phyloP scores from a whole-genome alignment of 1,140 invertebrate genomes.

The Rhagoletis pomonella region DNA sequence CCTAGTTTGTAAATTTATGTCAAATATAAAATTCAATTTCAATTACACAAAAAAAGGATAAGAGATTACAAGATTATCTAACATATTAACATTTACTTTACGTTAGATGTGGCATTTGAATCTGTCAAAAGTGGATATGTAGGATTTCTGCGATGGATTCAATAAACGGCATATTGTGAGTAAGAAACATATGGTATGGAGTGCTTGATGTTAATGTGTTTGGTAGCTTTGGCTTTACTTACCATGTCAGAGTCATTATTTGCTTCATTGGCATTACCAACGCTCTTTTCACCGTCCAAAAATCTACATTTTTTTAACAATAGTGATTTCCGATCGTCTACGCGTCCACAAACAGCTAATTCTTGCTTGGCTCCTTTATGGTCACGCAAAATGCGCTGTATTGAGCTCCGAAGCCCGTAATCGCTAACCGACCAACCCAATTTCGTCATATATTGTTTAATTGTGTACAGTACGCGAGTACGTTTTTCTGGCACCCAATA shows the following conservation, averaged over 20 bases:
- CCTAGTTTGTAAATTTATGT: too few species aligned
- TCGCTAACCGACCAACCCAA: constrained; percentile 4
- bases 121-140: too few species aligned
- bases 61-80: too few species aligned
- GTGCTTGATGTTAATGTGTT: too few species aligned
- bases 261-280: neutral
- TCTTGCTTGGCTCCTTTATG: constrained; percentile 36
- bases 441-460: constrained; percentile 9
- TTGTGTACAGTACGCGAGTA: neutral
- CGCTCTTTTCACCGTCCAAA: constrained; percentile 11
- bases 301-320: constrained; percentile 38
- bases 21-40: too few species aligned
- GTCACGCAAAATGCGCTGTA: constrained; percentile 12
- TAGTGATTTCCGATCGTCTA: neutral
- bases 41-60: too few species aligned
- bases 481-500: constrained; percentile 32
- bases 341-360: neutral
- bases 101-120: too few species aligned
- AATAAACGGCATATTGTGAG: too few species aligned
- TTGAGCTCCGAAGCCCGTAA: neutral
- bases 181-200: too few species aligned
- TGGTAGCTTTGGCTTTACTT: too few species aligned
- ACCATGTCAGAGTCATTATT: neutral
- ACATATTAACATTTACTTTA: too few species aligned
- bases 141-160: too few species aligned